Evolutionary conservation across 2,797 vertebrate genomes (phyloP), one percentile per base, ranked within the genome.

Genomic region (Ptychadena robeensis): DNA sequence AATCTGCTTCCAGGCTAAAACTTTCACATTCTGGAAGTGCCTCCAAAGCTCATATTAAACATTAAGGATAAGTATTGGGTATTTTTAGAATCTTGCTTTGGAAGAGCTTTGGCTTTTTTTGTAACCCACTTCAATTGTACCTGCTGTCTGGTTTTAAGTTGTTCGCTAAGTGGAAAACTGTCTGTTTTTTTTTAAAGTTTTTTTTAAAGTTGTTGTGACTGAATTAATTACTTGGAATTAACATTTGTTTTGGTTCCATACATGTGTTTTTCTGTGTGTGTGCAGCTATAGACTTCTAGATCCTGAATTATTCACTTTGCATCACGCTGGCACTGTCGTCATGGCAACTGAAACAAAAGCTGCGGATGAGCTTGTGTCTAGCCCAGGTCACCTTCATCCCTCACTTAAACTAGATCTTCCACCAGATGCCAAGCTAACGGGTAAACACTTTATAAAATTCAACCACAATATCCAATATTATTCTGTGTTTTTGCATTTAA

Each of bases 261-360:
- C 81, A 79, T 73, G 86, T 65, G 1, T 76, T 67, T 65, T 61
- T 73, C 63, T 61, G 22, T 79, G 71, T 35, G 82, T 80, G 38
- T 91, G 15, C 87, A 98, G 97, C 84, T 98, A 96, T 89, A 93
- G 87, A 87, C 87, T 92, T 87, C 89, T 96, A 79, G 92, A 95
- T 86, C 92, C 94, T 79, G 88, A 91, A 77, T 88, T 90, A 32
- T 96, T 98, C 90, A 97, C 96, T 77, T 91, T 98, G 83, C 93
- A 91, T 88, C 91, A 90, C 86, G 93, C 94, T 90, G 96, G 97
- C 81, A 86, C 94, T 31, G 81, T 98, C 68, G 70, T 97, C 48
- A 82, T 87, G 61, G 88, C 86, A 85, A 80, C 86, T 86, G 48
- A 87, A 87, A 87, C 61, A 34, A 89, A 74, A 83, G 85, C 72